Evolutionary conservation across 2,888 invertebrate genomes (phyloP).

Genomic region (Sepiola atlantica): DNA sequence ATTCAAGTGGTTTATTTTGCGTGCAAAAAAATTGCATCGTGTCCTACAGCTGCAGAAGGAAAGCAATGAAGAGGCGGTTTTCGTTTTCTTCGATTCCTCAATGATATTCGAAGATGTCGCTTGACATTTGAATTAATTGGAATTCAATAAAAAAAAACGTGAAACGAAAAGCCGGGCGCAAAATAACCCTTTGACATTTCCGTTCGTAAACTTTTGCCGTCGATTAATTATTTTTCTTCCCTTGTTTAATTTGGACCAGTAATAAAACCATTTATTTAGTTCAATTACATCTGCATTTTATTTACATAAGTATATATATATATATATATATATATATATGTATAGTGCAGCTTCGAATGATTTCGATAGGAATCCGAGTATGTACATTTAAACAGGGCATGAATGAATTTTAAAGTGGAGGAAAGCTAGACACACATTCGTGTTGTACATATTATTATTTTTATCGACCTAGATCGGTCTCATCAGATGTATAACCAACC

Average conservation of each 20-base stretch:
- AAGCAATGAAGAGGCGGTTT: background rate
- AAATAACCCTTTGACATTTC: conserved; percentile 16
- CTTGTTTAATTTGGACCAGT: background rate
- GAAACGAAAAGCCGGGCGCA: background rate
- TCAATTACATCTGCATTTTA: background rate
- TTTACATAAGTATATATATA: background rate
- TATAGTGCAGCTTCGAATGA: too few relatives aligned
- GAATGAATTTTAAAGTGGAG: too few relatives aligned
- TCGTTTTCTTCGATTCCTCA: background rate
- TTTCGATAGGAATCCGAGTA: too few relatives aligned
- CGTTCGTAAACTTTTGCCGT: background rate
- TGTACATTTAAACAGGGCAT: too few relatives aligned
- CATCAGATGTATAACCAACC: too few relatives aligned
- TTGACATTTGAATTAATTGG: background rate
- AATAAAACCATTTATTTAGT: background rate
- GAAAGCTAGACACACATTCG: too few relatives aligned
- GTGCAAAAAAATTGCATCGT: too few relatives aligned
- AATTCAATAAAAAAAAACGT: background rate
- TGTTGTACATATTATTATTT: too few relatives aligned
- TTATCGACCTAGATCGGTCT: too few relatives aligned
- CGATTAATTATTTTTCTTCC: background rate
- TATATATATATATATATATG: background rate
- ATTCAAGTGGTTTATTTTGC: too few relatives aligned
- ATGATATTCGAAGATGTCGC: background rate
- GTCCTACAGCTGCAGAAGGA: too few relatives aligned